Conservation (phyloP, 2,888 invertebrate genomes). For the Luperina nickerlii region DNA sequence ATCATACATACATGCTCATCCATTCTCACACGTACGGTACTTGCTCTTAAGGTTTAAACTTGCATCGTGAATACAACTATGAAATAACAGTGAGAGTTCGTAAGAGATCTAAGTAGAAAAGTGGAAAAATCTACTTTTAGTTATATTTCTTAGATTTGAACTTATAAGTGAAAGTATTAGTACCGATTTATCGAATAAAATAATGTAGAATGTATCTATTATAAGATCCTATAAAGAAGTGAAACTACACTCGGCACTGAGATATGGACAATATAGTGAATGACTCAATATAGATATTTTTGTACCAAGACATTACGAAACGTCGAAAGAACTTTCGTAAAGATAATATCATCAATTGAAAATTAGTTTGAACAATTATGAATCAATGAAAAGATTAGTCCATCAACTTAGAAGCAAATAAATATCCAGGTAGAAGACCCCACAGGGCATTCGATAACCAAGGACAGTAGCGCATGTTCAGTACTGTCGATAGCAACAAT, state of each 20-base stretch:
- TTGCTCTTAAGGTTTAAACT: not conserved
- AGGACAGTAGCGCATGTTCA: not conserved
- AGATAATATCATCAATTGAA: not conserved
- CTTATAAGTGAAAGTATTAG: not conserved
- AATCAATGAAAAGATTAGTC: not conserved
- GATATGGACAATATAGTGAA: not conserved
- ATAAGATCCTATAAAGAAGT: not conserved
- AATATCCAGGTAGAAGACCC: not conserved
- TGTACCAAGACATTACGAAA: not conserved
- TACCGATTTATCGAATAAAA: not conserved
- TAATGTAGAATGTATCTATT: no score
- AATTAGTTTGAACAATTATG: not conserved
- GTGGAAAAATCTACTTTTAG: not conserved
- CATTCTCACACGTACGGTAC: slow-evolving; percentile 4
- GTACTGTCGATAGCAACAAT: not conserved
- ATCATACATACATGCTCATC: not conserved
- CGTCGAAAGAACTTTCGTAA: not conserved
- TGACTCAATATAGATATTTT: not conserved
- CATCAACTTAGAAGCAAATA: not conserved
- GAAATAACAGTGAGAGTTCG: not conserved
- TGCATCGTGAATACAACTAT: slow-evolving; percentile 10
- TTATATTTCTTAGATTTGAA: not conserved
- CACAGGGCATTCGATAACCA: not conserved
- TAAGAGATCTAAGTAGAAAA: slow-evolving; percentile 23
- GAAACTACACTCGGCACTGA: not conserved